phyloP scores from a whole-genome alignment of 2,797 vertebrate species.

The Falco concolor region DNA sequence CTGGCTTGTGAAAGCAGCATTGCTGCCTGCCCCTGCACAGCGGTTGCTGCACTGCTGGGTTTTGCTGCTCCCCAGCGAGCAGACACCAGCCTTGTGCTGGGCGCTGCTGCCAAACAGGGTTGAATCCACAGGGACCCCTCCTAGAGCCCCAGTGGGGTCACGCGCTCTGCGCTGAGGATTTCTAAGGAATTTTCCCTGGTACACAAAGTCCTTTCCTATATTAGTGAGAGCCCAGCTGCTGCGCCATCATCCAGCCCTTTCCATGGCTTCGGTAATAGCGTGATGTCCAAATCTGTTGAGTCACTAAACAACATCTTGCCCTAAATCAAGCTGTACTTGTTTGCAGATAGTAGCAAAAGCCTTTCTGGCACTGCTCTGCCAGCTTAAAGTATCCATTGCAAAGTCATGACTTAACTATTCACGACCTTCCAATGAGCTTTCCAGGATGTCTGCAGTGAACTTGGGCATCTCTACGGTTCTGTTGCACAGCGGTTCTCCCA shows the following conservation, averaged over 20 bases:
- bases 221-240: background rate
- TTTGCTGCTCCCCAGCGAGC: background rate
- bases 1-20: background rate
- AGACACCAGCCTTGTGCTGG: background rate
- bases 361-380: background rate
- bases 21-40: background rate
- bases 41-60: background rate
- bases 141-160: too few relatives aligned
- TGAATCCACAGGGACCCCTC: background rate
- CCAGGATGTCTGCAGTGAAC: background rate
- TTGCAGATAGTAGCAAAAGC: background rate
- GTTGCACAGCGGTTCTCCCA: background rate
- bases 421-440: background rate
- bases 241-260: background rate
- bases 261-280: background rate
- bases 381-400: background rate
- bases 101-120: background rate
- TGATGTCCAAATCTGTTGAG: background rate
- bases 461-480: background rate
- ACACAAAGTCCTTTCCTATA: background rate
- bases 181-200: background rate
- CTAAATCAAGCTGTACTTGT: background rate
- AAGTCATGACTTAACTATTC: background rate
- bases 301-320: background rate
- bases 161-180: background rate